Evolutionary conservation across 2,888 invertebrate genomes (phyloP), one percentile per base, ranked within the genome.

Genomic region (Zonitis immaculata): DNA sequence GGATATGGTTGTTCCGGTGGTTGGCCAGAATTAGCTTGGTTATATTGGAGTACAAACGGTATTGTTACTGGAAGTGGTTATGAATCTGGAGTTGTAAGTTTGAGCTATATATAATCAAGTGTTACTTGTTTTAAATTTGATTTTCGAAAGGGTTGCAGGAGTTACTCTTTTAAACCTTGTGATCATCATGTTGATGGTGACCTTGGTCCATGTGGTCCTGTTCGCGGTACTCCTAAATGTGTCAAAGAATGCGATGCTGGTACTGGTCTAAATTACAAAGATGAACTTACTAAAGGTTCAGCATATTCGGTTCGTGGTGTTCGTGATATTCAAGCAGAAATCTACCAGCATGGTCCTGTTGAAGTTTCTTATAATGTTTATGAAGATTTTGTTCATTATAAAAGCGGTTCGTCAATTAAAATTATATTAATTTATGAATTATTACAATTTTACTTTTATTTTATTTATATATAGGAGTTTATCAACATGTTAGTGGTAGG

Each of bases 351-450:
- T 72, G 93, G 92, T 8, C 93, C 94, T 1, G 91, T 93, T 0
- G 92, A 92, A 77, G 92, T 81, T 1, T 88, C 89, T 1, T 91
- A 92, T 69, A 86, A 85, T 0, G 93, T 94, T 3, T 94, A 88
- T 66, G 81, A 84, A 28, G 94, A 95, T 76, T 84, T 95, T 69
- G 78, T 88, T 5, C 75, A 79, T 42, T 94, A 94, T 78, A 91
- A 90, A 77, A 81, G 81, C 58, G 92, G 45, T 45, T 11, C 2
- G 39, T 20, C 3, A 7, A 6, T 20, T 16, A 1, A 11, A 20
- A 22, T 22, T 22, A 5, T 22, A 22, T 22, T 22, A 3, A 22
- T 22, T 22, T 22, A 22, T 4, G 22, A 22, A n/a, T n/a, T n/a
- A n/a, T n/a, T n/a, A n/a, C n/a, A n/a, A n/a, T n/a, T n/a, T n/a